Percentiles rank a stretch among this genome's conserved stretches.
Conservation (phyloP, 2,797 vertebrate genomes). For the Ceryle rudis region DNA sequence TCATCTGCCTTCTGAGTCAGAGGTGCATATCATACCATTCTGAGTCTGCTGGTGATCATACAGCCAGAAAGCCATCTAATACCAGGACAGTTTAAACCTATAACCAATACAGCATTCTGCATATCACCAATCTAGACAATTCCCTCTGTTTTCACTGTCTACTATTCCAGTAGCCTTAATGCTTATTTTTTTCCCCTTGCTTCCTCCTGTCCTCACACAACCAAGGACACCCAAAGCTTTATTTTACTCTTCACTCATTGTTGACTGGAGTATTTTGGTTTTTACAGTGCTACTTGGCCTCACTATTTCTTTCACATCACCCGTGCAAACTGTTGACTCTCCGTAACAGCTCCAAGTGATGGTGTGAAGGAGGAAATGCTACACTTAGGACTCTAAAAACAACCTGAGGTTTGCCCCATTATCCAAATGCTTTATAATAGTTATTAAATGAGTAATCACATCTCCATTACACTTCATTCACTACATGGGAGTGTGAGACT, state of each 20-base stretch:
- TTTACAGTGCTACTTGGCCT: not conserved
- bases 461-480: slow-evolving; percentile 45
- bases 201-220: not conserved
- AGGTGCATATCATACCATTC: not conserved
- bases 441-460: slow-evolving; percentile 55
- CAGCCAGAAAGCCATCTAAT: not conserved
- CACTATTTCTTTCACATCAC: not conserved
- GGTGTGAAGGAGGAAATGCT: not conserved
- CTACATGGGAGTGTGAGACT: not conserved
- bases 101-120: not conserved
- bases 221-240: not conserved
- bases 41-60: not conserved
- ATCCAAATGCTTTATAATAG: not conserved
- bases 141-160: not conserved
- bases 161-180: not conserved
- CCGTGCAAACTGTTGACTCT: not conserved
- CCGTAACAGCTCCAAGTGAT: not conserved
- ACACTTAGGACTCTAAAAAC: not conserved
- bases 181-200: not conserved
- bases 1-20: not conserved
- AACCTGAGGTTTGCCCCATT: not conserved
- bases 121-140: not conserved
- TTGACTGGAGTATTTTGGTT: not conserved
- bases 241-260: not conserved
- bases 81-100: not conserved